phyloP scores from a whole-genome alignment of 2,888 invertebrate species.

The Cancer borealis region DNA sequence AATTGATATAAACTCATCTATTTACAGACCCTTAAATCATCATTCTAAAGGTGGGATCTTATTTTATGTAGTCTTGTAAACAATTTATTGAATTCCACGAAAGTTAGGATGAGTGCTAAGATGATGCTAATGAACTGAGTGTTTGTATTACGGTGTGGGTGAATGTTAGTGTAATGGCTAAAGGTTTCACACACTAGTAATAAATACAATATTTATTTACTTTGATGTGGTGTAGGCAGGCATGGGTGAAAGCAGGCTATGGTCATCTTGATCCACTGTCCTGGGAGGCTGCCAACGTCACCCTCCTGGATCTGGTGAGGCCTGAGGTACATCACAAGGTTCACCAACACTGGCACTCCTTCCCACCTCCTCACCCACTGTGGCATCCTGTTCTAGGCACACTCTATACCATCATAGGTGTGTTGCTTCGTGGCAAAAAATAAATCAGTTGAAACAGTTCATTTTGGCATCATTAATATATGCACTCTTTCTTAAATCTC shows the following conservation, averaged over 20 bases:
- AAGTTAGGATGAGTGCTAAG: too few relatives aligned
- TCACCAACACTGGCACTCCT: constrained; percentile 61
- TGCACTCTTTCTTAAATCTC: not conserved
- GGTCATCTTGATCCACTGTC: not conserved
- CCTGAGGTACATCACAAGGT: constrained; percentile 63
- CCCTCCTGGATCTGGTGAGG: constrained; percentile 51
- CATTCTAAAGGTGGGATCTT: too few relatives aligned
- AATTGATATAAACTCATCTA: not conserved
- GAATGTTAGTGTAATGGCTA: not conserved
- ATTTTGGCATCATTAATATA: not conserved
- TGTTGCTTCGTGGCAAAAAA: not conserved
- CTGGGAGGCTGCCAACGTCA: constrained; percentile 53
- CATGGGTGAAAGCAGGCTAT: constrained; percentile 44
- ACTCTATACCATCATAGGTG: constrained; percentile 62
- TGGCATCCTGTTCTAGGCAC: constrained; percentile 62
- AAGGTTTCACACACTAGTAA: not conserved
- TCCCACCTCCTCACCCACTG: constrained; percentile 57
- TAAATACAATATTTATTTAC: not conserved
- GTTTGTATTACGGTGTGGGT: not conserved
- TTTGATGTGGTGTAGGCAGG: not conserved
- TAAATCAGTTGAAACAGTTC: not conserved
- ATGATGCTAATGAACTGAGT: too few relatives aligned
- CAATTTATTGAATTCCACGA: too few relatives aligned
- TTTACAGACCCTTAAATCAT: not conserved
- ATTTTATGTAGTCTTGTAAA: too few relatives aligned